Evolutionary conservation across 2,113 vertebrate species (phyloP).

Genomic region (Scophthalmus maximus): DNA sequence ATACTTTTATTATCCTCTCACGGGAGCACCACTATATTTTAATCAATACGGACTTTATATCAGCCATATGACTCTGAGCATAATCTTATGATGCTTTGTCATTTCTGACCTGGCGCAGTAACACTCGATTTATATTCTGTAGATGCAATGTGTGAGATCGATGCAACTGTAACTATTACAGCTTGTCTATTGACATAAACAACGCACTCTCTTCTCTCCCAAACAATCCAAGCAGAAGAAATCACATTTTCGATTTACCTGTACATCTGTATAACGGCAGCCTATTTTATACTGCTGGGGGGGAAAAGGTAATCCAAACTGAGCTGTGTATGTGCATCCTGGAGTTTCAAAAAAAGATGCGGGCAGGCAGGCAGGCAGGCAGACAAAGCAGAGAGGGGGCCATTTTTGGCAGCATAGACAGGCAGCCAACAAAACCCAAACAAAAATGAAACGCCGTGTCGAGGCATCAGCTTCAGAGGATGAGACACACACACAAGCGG

Average conservation of each 20-base stretch:
- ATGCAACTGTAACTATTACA: neutral
- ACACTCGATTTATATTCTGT: neutral
- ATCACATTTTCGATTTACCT: conserved; percentile 9
- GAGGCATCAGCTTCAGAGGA: conserved; percentile 27
- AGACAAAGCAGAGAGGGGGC: conserved; percentile 29
- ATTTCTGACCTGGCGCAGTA: neutral
- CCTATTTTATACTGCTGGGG: conserved; percentile 13
- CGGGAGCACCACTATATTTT: neutral
- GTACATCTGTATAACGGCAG: conserved; percentile 13
- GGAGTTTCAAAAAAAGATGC: conserved; percentile 24
- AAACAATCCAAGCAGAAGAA: conserved; percentile 11
- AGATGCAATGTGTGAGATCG: conserved; percentile 5
- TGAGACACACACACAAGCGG: conserved; percentile 32
- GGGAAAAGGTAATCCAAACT: conserved; percentile 18
- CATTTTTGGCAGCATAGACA: conserved; percentile 27
- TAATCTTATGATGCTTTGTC: neutral
- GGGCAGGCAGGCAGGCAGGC: conserved; percentile 13
- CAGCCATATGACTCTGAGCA: neutral
- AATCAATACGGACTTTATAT: conserved; percentile 22
- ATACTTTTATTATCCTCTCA: conserved; percentile 19
- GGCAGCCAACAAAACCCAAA: conserved; percentile 7
- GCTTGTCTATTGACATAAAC: conserved; percentile 2
- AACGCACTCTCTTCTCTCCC: neutral
- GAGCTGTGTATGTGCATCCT: conserved; percentile 21
- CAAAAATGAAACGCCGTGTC: conserved; percentile 28